Evolutionary conservation across 2,888 invertebrate genomes (phyloP).

Genomic region (Dastarcus helophoroides): DNA sequence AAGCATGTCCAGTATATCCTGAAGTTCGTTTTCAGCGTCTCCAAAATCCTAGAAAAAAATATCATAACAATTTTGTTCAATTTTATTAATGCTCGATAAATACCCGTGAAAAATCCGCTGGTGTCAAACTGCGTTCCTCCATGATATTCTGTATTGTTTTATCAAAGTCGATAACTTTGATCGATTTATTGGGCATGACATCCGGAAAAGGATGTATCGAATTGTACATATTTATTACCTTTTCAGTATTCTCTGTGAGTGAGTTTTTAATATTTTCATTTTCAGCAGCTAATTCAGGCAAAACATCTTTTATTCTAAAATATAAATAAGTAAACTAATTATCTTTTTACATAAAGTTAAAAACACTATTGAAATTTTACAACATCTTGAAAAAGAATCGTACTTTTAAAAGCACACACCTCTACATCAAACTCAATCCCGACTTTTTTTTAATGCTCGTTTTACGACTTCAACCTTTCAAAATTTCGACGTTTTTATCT

Average conservation of each 20-base stretch:
- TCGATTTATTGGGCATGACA: conserved; percentile 20
- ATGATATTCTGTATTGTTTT: conserved; percentile 22
- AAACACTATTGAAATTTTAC: no score
- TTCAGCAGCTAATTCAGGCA: conserved; percentile 20
- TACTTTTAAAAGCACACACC: background rate
- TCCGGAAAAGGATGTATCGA: conserved; percentile 13
- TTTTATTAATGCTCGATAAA: no score
- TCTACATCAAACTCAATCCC: no score
- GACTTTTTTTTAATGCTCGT: no score
- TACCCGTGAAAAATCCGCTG: conserved; percentile 23
- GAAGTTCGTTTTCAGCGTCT: no score
- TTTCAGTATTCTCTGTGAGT: conserved; percentile 16
- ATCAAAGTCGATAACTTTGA: conserved; percentile 22
- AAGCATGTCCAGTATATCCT: no score
- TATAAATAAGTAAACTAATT: no score
- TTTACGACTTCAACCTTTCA: no score
- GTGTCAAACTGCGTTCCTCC: conserved; percentile 17
- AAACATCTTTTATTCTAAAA: conserved; percentile 20
- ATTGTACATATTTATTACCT: conserved; percentile 18
- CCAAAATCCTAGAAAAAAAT: no score
- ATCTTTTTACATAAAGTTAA: no score
- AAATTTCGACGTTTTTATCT: no score
- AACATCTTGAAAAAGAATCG: background rate
- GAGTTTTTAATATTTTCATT: conserved; percentile 12
- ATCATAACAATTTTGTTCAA: no score